Evolutionary conservation across 35 echinoderm and acorn worm genomes (phyloP).

Genomic region (Strongylocentrotus purpuratus): DNA sequence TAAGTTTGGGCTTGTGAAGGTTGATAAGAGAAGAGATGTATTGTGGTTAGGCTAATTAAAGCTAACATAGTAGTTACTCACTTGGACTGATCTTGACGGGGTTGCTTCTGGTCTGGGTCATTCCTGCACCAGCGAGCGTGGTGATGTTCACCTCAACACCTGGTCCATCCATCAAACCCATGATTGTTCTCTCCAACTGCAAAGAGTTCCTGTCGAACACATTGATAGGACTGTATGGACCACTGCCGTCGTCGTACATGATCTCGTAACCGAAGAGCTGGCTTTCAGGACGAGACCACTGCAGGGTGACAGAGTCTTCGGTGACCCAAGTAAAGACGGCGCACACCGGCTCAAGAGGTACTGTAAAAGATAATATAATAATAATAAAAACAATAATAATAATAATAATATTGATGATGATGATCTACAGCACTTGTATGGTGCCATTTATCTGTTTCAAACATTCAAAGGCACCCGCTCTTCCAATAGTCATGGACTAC

Average conservation of each 20-base stretch:
- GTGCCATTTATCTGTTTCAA: no score
- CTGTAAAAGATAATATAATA: neutral
- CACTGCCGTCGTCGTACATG: neutral
- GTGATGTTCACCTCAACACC: neutral
- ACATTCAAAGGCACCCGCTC: no score
- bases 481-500: no score
- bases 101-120: neutral
- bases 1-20: no score
- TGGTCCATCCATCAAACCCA: neutral
- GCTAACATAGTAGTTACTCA: neutral
- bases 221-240: neutral
- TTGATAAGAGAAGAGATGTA: no score
- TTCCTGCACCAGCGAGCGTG: neutral
- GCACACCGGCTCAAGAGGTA: neutral
- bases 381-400: no score
- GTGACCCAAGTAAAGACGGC: neutral
- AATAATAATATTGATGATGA: no score
- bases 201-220: neutral
- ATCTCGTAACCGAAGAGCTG: constrained; percentile 22
- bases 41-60: no score
- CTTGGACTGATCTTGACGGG: constrained; percentile 16
- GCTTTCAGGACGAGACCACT: constrained; percentile 8
- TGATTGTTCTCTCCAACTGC: neutral
- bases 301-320: neutral
- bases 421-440: no score